phyloP scores from a whole-genome alignment of 2,888 invertebrate species.

The Papilio demoleus region DNA sequence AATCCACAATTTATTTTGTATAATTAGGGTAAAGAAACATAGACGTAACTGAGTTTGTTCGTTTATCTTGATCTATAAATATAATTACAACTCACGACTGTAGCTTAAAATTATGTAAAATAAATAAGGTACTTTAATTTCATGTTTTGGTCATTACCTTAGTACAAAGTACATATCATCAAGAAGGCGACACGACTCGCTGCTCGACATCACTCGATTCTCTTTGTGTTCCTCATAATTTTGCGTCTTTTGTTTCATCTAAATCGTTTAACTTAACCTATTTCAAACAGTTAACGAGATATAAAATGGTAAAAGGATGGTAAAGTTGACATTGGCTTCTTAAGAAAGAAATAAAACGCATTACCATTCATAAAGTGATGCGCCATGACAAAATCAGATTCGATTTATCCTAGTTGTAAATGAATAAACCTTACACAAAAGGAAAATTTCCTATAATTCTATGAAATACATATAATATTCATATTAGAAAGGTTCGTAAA shows the following conservation, averaged over 20 bases:
- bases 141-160: conserved; percentile 26
- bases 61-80: conserved; percentile 8
- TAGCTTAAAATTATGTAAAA: conserved; percentile 1
- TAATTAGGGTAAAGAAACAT: background rate
- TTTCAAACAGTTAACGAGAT: background rate
- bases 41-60: background rate
- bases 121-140: conserved; percentile 24
- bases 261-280: conserved; percentile 10
- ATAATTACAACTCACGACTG: background rate
- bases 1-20: background rate
- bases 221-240: conserved; percentile 33
- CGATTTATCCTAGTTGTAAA: no score
- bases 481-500: background rate
- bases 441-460: no score
- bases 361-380: background rate
- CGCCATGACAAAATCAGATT: no score
- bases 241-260: conserved; percentile 28
- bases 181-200: conserved; percentile 23
- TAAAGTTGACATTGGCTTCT: background rate
- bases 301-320: background rate
- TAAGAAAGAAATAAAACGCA: background rate
- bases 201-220: conserved; percentile 22
- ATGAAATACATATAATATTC: no score
- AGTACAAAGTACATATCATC: conserved; percentile 12
- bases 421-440: no score